Evolutionary conservation across 2,888 invertebrate genomes (phyloP).

Genomic region (Heliconius charithonia): DNA sequence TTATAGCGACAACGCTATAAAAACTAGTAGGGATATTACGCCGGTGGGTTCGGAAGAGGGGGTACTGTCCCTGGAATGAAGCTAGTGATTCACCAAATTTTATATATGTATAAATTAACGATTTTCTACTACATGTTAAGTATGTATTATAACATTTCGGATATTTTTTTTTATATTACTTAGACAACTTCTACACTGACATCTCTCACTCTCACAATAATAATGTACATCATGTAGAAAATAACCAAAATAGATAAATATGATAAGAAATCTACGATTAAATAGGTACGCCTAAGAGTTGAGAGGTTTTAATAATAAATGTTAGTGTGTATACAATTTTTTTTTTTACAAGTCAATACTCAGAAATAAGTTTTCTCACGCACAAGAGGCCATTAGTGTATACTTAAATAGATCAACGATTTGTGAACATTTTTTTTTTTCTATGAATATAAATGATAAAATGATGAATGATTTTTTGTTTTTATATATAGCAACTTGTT

Average conservation of each 20-base stretch:
- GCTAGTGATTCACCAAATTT: no score
- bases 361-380: conserved; percentile 1
- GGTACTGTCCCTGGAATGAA: no score
- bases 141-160: no score
- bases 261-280: no score
- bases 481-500: not conserved
- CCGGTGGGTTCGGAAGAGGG: no score
- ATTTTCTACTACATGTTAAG: no score
- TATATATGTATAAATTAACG: no score
- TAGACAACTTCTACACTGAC: not conserved
- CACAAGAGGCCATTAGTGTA: conserved; percentile 7
- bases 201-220: not conserved
- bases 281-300: conserved; percentile 1
- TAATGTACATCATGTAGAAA: not conserved
- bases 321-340: not conserved
- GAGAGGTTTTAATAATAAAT: not conserved
- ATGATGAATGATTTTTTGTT: not conserved
- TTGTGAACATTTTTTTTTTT: conserved; percentile 6
- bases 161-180: not conserved
- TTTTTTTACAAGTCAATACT: not conserved
- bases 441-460: not conserved
- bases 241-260: no score
- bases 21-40: no score
- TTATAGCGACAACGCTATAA: no score
- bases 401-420: not conserved